These are phyloP conservation scores for Molossus molossus DNA, from an alignment of 2,797 vertebrate genomes.

Conservation along the genomic window DNA sequence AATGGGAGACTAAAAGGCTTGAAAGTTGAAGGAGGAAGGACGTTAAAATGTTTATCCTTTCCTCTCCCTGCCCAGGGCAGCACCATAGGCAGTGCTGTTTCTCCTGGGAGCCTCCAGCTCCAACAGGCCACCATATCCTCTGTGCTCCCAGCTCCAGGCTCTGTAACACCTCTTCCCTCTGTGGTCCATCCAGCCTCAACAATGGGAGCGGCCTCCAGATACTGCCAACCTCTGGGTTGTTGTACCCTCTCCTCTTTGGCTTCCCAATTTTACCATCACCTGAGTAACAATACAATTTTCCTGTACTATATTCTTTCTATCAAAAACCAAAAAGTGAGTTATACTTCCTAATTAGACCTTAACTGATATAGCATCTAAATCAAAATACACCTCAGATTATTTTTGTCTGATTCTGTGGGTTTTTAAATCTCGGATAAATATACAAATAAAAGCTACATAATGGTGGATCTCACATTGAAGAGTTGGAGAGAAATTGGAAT, in stretches of 20 bases:
- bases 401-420: not conserved
- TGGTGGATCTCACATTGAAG: not conserved
- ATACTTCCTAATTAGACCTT: conserved; percentile 22
- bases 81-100: not conserved
- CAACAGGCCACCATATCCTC: not conserved
- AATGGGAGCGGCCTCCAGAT: not conserved
- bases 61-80: not conserved
- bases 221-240: not conserved
- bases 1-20: not conserved
- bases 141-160: not conserved
- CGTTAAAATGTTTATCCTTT: not conserved
- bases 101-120: not conserved
- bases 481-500: conserved; percentile 45
- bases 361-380: conserved; percentile 29
- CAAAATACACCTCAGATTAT: conserved; percentile 65
- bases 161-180: not conserved
- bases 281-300: not conserved
- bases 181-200: not conserved
- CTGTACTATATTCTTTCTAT: not conserved
- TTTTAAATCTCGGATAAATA: conserved; percentile 69
- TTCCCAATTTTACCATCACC: not conserved
- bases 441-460: conserved; percentile 34
- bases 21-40: not conserved
- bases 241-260: not conserved
- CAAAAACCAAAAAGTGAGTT: conserved; percentile 48